phyloP scores from a whole-genome alignment of 2,888 invertebrate genomes.

The Stratiomys singularior region DNA sequence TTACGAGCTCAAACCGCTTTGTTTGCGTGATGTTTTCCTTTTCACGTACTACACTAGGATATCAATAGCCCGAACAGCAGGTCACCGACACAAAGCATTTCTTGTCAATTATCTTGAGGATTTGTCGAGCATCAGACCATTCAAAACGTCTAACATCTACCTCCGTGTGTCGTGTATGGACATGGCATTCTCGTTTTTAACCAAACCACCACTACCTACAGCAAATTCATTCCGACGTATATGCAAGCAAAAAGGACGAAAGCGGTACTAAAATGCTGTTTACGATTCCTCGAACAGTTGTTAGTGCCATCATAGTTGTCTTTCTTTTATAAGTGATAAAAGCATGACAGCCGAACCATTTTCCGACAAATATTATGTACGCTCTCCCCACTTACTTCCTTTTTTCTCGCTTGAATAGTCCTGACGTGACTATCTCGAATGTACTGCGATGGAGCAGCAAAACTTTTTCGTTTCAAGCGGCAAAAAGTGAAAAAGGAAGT shows the following conservation, averaged over 20 bases:
- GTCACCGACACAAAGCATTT: background rate
- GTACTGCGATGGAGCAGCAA: background rate
- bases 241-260: background rate
- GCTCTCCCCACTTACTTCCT: background rate
- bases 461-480: background rate
- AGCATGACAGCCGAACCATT: constrained; percentile 33
- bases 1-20: no score
- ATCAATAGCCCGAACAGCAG: constrained; percentile 21
- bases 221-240: background rate
- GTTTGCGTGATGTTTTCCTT: constrained; percentile 3
- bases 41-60: background rate
- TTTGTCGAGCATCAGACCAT: background rate
- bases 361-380: constrained; percentile 34
- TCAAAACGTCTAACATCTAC: constrained; percentile 19
- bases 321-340: constrained; percentile 37
- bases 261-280: background rate
- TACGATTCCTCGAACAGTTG: constrained; percentile 43
- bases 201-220: no score
- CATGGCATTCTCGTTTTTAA: background rate
- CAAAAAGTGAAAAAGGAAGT: no score
- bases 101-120: constrained; percentile 30
- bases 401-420: constrained; percentile 13
- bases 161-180: background rate
- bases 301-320: constrained; percentile 32
- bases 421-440: constrained; percentile 28